These are phyloP conservation scores for Enteromius viviparus DNA, from an alignment of 2,797 vertebrate genomes.

Conservation along the genomic window DNA sequence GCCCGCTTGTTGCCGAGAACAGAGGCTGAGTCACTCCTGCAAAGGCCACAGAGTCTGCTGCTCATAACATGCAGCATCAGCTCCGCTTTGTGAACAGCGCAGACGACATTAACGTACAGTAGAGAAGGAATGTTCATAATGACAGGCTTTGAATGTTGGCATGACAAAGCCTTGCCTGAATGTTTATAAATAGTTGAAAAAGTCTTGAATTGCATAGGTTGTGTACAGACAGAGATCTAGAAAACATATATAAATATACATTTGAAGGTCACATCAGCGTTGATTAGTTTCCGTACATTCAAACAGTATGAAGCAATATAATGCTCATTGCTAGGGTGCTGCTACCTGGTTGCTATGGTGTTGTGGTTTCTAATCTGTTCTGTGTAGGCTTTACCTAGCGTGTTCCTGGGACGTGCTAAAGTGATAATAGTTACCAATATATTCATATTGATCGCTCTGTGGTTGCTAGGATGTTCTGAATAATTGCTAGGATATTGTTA, in stretches of 20 bases:
- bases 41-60: slow-evolving; percentile 23
- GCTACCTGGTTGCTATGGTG: background rate
- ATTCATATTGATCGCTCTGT: background rate
- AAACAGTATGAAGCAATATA: background rate
- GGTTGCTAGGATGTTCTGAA: background rate
- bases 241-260: too few relatives aligned
- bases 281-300: background rate
- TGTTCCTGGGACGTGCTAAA: background rate
- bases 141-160: background rate
- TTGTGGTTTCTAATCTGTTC: background rate
- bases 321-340: background rate
- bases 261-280: background rate
- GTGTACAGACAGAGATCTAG: background rate
- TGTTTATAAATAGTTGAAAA: background rate
- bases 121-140: background rate
- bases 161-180: background rate
- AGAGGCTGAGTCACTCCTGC: slow-evolving; percentile 48
- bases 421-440: background rate
- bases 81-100: background rate
- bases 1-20: slow-evolving; percentile 67
- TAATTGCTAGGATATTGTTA: background rate
- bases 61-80: background rate
- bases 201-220: background rate
- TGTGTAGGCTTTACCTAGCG: background rate
- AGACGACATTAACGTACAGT: background rate